A percentile compares a stretch with the other conserved stretches of the same genome.
Evolutionary conservation across 2,113 vertebrate species (phyloP).

Genomic region (Cisticola juncidis): DNA sequence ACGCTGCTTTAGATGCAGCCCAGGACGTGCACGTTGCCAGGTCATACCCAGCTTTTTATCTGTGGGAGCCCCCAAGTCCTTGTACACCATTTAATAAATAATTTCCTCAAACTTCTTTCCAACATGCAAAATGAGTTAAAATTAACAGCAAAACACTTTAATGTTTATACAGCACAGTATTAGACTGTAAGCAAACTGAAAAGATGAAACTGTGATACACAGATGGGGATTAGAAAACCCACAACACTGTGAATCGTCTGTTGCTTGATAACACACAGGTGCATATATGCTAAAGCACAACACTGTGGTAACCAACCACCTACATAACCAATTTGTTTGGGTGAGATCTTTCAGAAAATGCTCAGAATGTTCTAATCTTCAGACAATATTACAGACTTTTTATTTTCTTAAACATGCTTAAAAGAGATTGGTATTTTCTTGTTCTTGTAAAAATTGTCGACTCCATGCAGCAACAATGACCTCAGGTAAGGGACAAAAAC

Average conservation of each 20-base stretch:
- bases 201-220: neutral
- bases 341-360: neutral
- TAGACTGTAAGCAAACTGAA: neutral
- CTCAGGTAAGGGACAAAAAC: neutral
- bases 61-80: neutral
- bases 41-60: neutral
- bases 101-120: neutral
- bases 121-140: neutral
- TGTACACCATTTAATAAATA: neutral
- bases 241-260: neutral
- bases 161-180: neutral
- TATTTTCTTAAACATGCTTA: neutral
- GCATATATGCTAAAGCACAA: neutral
- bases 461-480: neutral
- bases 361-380: neutral
- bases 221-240: neutral
- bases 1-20: neutral
- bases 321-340: neutral
- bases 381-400: neutral
- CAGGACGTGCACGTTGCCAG: neutral
- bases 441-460: neutral
- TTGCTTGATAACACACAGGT: constrained; percentile 1
- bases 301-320: neutral
- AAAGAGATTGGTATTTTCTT: neutral
- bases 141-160: neutral